Base-by-base conservation (phyloP, 2,888 invertebrate genomes). In the Ormyrus rosae region DNA sequence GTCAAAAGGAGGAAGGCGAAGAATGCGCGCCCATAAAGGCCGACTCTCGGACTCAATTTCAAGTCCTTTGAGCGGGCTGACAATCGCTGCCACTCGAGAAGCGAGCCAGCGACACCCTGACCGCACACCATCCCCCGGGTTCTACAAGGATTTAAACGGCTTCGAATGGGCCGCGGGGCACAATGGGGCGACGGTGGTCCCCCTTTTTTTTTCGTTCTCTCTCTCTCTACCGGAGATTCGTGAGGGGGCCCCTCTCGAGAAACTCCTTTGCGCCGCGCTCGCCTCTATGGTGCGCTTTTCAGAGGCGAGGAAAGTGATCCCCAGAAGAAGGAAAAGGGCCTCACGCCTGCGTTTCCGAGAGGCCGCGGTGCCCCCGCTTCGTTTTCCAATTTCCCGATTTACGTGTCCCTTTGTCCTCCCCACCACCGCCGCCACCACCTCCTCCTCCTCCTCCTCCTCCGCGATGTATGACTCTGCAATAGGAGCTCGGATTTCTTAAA, bases 1-100 rank as follows among this genome's bases (percentile, higher is more conserved):
- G 58, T 60, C 48, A 71, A 65, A 71, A 56, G 77, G 10, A 46
- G 13, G 68, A 55, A 69, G 34, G 45, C 19, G 46, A 45, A 50
- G 13, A 50, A 65, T 11, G 50, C 46, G 46, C 65, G 51, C 48
- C 13, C 67, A 34, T n/a, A 46, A 65, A 48, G 19, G 58, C 4
- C n/a, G 34, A 48, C 80, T 81, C 84, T 84, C 79, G 84, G 87
- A 88, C 86, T 90, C 89, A 89, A 90, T 90, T 90, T 90, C 89
- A 90, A 19, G 86, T 90, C 90, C 88, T 90, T 90, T 89, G 87
- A 89, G 86, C 82, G 69, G 84, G 73, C 81, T 86, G 88, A 90
- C 90, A 90, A 90, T 90, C 85, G 89, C 70, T 85, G 82, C 88
- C 88, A 89, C 89, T 90, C 86, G 87, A 90, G 84, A 86, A 87